phyloP scores from a whole-genome alignment of 2,113 vertebrate species.

The Malurus alboscapulatus region DNA sequence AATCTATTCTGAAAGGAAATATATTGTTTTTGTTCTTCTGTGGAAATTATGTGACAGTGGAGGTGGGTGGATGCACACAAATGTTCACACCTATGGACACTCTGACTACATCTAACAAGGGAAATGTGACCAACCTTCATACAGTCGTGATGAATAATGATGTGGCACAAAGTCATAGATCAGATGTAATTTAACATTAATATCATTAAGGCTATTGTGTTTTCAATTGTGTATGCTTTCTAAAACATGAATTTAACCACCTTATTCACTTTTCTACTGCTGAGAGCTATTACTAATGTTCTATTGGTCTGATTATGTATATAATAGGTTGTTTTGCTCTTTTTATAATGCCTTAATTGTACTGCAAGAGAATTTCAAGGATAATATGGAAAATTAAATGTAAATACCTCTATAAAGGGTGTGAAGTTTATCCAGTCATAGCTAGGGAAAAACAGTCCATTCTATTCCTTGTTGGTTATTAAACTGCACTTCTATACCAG shows the following conservation, averaged over 20 bases:
- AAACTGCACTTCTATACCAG: neutral
- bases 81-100: neutral
- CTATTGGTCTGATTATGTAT: neutral
- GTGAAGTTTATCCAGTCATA: neutral
- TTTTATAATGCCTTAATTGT: neutral
- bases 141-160: neutral
- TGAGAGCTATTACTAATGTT: neutral
- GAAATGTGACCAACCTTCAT: neutral
- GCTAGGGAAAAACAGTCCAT: neutral
- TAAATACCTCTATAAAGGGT: neutral
- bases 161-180: neutral
- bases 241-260: neutral
- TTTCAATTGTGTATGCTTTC: neutral
- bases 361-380: neutral
- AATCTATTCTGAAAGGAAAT: neutral
- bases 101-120: no score
- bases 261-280: neutral
- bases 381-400: neutral
- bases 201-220: neutral
- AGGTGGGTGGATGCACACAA: fast-evolving
- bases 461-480: neutral
- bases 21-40: neutral
- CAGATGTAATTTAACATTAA: neutral
- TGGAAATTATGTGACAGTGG: neutral
- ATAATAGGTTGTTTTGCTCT: neutral